Conservation (phyloP, 2,888 invertebrate species). For the Acanthococcus lagerstroemiae region DNA sequence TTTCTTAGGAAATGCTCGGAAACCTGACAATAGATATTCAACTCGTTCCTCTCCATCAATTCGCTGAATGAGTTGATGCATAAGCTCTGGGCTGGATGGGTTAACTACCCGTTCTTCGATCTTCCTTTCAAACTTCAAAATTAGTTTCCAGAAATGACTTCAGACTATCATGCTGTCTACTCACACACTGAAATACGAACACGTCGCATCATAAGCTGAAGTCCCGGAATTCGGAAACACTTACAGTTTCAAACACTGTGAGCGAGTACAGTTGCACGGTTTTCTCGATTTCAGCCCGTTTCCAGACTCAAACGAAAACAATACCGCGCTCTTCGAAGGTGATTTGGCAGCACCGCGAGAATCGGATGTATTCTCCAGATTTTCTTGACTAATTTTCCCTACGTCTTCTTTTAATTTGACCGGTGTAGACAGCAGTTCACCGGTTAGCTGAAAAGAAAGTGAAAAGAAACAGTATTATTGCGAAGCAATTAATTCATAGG, state of each 20-base stretch:
- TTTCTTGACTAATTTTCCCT: not conserved
- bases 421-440: slow-evolving; percentile 1
- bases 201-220: not conserved
- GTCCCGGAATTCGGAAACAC: slow-evolving; percentile 39
- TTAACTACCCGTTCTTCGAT: no score
- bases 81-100: no score
- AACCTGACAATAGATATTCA: no score
- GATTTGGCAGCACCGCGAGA: slow-evolving; percentile 3
- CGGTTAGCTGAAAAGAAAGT: slow-evolving; percentile 7
- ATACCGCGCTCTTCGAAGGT: not conserved
- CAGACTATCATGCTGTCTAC: no score
- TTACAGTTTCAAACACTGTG: slow-evolving; percentile 91
- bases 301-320: not conserved
- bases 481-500: no score
- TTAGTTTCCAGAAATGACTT: no score
- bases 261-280: slow-evolving; percentile 98
- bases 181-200: no score
- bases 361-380: slow-evolving; percentile 6
- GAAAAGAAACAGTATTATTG: no score
- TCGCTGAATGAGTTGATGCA: no score
- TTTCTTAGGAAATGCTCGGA: no score
- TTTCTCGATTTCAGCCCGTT: slow-evolving; percentile 56
- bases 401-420: slow-evolving; percentile 12
- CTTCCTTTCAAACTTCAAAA: no score
- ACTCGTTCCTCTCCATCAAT: no score